Evolutionary conservation across 64 coral and sea anemone species (phyloP), one percentile per base, ranked within the genome.

Genomic region (Catalaphyllia jardinei): DNA sequence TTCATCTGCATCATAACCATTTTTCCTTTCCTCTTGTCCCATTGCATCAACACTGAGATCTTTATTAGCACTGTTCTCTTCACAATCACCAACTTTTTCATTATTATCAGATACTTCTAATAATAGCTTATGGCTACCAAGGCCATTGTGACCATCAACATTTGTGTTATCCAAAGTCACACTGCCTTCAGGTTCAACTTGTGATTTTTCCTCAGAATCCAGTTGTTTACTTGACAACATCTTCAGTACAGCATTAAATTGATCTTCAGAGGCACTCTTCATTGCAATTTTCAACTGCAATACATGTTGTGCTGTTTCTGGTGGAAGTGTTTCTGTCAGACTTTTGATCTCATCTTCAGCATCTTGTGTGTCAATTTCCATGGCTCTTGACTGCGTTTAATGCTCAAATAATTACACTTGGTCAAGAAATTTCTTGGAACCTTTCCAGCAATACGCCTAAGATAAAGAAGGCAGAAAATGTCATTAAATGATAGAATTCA

Each of bases 181-280:
- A 42, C 42, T 14, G 24, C 22, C 62, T 33, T 24, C 33, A 11
- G 5, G 19, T 39, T 83, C 31, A 10, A 50, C 1, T 1, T 39
- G 13, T n/a, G 62, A 35, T 71, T 85, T 85, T 13, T 85, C 81
- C 42, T 67, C 80, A n/a, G 31, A 10, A 83, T 22, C 22, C 3
- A 15, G 71, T 85, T 63, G 67, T 50, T 85, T 67, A 57, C 15
- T 57, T n/a, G 81, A 85, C 29, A 69, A 71, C 20, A 69, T 10
- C 62, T 71, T 25, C 81, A 85, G 25, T 46, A 85, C 0, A 52
- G 81, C 62, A n/a, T 71, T 50, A 8, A 1, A 51, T 19, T 85
- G 63, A 25, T 71, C 81, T 85, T 85, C 62, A 71, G 81, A 28
- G 24, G 62, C 81, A 85, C 52, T 85, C 38, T 85, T 25, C 62